Conservation (phyloP, 1,140 invertebrate species). For the Zaprionus camerounensis region DNA sequence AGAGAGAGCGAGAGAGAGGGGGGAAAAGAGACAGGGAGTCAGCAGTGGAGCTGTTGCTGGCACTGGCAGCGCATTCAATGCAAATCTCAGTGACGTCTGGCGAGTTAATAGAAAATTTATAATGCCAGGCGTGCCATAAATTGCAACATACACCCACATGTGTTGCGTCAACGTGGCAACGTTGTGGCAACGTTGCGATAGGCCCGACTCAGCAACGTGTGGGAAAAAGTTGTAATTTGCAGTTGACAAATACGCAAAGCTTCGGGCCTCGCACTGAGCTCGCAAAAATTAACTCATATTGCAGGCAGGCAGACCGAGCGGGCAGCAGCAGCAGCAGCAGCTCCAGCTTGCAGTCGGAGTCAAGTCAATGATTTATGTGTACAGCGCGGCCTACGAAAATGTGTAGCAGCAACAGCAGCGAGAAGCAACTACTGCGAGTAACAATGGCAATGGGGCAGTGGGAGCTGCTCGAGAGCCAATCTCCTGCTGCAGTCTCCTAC, state of each 20-base stretch:
- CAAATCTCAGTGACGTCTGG: slow-evolving; percentile 66
- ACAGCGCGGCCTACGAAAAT: slow-evolving; percentile 70
- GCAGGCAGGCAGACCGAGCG: slow-evolving; percentile 21
- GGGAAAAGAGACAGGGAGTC: not conserved
- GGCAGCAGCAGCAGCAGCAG: slow-evolving; percentile 12
- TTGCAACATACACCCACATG: slow-evolving; percentile 68
- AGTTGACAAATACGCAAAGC: slow-evolving; percentile 80
- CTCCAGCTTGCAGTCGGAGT: slow-evolving; percentile 30
- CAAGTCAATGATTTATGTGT: slow-evolving; percentile 68
- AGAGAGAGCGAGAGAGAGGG: not conserved
- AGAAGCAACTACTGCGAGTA: slow-evolving; percentile 17
- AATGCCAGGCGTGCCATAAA: slow-evolving; percentile 74
- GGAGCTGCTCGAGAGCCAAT: slow-evolving; percentile 43
- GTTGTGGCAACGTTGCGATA: slow-evolving; percentile 37
- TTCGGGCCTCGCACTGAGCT: slow-evolving; percentile 38
- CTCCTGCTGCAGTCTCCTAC: slow-evolving; percentile 33
- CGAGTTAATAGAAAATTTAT: slow-evolving; percentile 82
- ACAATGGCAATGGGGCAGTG: slow-evolving; percentile 54
- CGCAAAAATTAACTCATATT: slow-evolving; percentile 80
- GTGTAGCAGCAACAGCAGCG: slow-evolving; percentile 41
- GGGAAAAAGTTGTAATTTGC: slow-evolving; percentile 81
- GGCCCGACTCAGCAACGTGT: slow-evolving; percentile 50
- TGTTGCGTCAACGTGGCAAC: slow-evolving; percentile 41
- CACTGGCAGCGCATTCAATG: slow-evolving; percentile 64
- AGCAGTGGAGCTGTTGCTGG: slow-evolving; percentile 4